Conservation (phyloP, 2,113 vertebrate species). For the Marcusenius ussheri region DNA sequence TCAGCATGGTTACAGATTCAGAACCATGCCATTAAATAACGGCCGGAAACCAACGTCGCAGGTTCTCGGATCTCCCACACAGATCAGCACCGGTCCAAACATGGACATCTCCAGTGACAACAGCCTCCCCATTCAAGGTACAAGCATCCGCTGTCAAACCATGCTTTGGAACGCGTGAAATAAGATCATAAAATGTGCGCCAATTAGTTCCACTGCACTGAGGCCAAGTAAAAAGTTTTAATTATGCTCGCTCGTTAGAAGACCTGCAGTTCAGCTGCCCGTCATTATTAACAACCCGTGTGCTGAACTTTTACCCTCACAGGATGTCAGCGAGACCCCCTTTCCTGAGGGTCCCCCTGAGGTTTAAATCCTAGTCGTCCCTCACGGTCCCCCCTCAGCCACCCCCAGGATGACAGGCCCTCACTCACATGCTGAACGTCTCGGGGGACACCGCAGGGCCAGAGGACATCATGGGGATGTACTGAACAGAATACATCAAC, state of each 20-base stretch:
- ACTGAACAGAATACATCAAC: background rate
- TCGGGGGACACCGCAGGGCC: background rate
- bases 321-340: background rate
- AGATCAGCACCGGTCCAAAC: background rate
- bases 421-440: background rate
- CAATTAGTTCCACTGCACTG: background rate
- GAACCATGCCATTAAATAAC: background rate
- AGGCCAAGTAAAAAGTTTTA: constrained; percentile 6
- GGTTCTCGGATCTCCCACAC: background rate
- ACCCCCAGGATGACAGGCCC: background rate
- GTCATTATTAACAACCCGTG: background rate
- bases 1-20: background rate
- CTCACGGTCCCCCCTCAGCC: background rate
- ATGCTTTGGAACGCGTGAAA: background rate
- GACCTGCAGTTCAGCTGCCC: constrained; percentile 1
- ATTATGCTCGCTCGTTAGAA: background rate
- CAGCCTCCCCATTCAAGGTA: background rate
- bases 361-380: background rate
- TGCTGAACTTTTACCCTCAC: background rate
- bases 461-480: background rate
- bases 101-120: background rate
- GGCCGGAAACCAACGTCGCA: background rate
- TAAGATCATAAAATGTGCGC: background rate
- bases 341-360: background rate
- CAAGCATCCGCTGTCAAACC: background rate